Evolutionary conservation across 2,797 vertebrate species (phyloP).

Genomic region (Loris lydekkerianus): DNA sequence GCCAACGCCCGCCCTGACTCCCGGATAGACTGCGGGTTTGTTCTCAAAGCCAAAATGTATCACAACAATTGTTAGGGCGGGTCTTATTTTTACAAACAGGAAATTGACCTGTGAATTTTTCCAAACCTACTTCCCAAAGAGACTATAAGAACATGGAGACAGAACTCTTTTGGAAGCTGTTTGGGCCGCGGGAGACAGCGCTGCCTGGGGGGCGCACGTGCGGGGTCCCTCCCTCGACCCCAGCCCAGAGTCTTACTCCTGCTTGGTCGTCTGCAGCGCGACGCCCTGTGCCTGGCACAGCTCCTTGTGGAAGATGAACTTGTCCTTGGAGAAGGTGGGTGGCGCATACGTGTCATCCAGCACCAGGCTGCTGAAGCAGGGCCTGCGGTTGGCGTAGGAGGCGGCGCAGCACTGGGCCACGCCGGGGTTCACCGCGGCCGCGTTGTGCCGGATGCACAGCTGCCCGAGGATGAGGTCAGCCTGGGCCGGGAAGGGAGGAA

Average conservation of each 20-base stretch:
- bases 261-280: constrained; percentile 76
- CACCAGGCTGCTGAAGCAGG: constrained; percentile 75
- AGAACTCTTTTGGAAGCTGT: background rate
- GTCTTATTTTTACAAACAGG: constrained; percentile 29
- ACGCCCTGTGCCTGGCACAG: constrained; percentile 78
- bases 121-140: background rate
- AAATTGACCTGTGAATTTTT: constrained; percentile 12
- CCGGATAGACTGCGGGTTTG: background rate
- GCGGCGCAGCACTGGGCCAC: constrained; percentile 76
- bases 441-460: constrained; percentile 73
- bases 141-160: background rate
- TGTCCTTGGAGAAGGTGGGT: constrained; percentile 74
- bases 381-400: constrained; percentile 78
- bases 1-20: background rate
- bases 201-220: too few relatives aligned
- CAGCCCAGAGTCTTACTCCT: constrained; percentile 74
- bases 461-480: constrained; percentile 80
- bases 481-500: background rate
- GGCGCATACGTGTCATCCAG: constrained; percentile 77
- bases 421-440: constrained; percentile 66
- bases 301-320: constrained; percentile 78
- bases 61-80: background rate
- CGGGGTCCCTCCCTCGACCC: too few relatives aligned
- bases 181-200: background rate
- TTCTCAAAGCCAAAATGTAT: background rate